Evolutionary conservation across 2,113 vertebrate genomes (phyloP).

Genomic region (Setophaga kirtlandii): DNA sequence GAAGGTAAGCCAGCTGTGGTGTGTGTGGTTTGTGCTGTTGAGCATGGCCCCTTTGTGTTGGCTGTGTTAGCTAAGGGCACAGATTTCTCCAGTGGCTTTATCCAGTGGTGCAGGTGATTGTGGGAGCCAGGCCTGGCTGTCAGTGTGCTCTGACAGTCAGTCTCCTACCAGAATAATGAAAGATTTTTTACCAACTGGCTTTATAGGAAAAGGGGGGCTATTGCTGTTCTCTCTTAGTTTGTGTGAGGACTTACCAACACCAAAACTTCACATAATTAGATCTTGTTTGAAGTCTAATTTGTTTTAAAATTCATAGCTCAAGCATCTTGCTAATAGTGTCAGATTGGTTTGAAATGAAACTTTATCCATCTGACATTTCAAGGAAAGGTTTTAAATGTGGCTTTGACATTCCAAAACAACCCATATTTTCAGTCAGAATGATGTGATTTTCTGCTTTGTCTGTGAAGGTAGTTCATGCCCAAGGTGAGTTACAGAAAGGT

Average conservation of each 20-base stretch:
- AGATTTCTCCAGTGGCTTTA: background rate
- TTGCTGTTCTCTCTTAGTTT: background rate
- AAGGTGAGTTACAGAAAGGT: background rate
- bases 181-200: background rate
- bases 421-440: background rate
- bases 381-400: background rate
- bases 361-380: background rate
- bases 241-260: background rate
- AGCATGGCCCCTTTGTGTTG: background rate
- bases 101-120: background rate
- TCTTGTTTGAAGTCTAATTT: background rate
- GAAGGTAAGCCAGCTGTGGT: conserved; percentile 81
- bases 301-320: background rate
- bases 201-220: background rate
- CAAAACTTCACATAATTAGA: background rate
- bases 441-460: background rate
- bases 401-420: background rate
- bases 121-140: background rate
- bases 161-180: background rate
- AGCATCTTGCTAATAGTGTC: background rate
- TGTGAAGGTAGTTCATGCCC: background rate
- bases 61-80: background rate
- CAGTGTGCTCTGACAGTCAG: background rate
- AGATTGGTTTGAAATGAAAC: background rate
- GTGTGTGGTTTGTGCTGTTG: background rate